Evolutionary conservation across 2,888 invertebrate genomes (phyloP).

Genomic region (Blera fallax): DNA sequence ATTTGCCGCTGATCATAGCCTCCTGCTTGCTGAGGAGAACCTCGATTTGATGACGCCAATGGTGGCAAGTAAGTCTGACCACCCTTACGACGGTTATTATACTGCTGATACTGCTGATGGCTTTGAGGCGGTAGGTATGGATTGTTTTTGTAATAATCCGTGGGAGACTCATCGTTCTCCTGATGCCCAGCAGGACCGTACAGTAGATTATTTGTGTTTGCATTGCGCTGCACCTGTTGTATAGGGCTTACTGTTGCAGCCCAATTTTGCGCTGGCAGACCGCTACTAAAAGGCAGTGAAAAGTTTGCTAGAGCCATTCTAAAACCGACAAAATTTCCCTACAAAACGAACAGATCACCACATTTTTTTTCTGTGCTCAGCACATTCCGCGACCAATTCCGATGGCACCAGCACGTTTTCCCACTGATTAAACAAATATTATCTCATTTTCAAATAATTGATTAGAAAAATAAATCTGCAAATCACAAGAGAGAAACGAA

Average conservation of each 20-base stretch:
- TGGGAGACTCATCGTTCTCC: conserved; percentile 75
- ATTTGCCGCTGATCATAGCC: conserved; percentile 42
- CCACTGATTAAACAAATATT: conserved; percentile 58
- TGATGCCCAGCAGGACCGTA: conserved; percentile 82
- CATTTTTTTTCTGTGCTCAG: conserved; percentile 27
- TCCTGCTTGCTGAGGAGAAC: conserved; percentile 76
- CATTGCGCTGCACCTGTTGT: conserved; percentile 80
- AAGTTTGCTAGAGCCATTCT: conserved; percentile 81
- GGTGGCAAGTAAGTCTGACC: conserved; percentile 81
- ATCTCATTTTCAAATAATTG: conserved; percentile 58
- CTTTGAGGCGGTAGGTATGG: conserved; percentile 80
- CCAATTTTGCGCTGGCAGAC: conserved; percentile 78
- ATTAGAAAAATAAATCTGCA: conserved; percentile 19
- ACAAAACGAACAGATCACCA: conserved; percentile 7
- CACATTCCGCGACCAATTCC: conserved; percentile 24
- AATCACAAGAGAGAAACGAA: conserved; percentile 24
- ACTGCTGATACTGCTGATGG: conserved; percentile 75
- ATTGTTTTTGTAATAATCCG: conserved; percentile 81
- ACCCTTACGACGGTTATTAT: conserved; percentile 77
- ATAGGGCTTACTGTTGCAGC: conserved; percentile 79
- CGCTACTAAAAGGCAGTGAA: conserved; percentile 80
- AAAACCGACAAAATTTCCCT: not conserved
- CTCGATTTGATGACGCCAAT: conserved; percentile 74
- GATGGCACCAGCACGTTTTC: conserved; percentile 41
- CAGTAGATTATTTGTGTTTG: conserved; percentile 81